Percentiles rank a stretch among this genome's conserved stretches.
These are phyloP conservation scores for Semibalanus balanoides DNA, from an alignment of 1,140 invertebrate genomes.

Conservation along the genomic window DNA sequence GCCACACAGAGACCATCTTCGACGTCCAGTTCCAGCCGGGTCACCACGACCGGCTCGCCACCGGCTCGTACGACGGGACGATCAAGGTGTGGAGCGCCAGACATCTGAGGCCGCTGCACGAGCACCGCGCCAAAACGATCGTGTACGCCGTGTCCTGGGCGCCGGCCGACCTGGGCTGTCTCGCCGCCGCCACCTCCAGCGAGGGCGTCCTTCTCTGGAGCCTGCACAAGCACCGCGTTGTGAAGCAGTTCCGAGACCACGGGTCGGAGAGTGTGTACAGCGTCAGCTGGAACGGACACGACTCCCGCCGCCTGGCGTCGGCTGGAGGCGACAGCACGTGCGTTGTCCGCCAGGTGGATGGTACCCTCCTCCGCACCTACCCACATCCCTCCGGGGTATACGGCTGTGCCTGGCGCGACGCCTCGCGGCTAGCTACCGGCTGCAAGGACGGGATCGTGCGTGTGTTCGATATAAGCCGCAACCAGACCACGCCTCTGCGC, in stretches of 20 bases:
- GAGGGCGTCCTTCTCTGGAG: constrained; percentile 35
- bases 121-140: constrained; percentile 33
- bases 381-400: constrained; percentile 33
- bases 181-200: constrained; percentile 33
- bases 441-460: constrained; percentile 34
- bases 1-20: constrained; percentile 38
- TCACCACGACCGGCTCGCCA: constrained; percentile 32
- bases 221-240: constrained; percentile 27
- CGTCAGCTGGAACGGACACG: constrained; percentile 34
- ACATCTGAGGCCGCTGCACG: constrained; percentile 29
- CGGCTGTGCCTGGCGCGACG: constrained; percentile 35
- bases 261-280: constrained; percentile 27
- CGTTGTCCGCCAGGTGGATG: constrained; percentile 32
- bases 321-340: constrained; percentile 31
- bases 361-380: constrained; percentile 30
- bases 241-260: constrained; percentile 26
- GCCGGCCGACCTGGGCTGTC: constrained; percentile 33
- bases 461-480: constrained; percentile 29
- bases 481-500: constrained; percentile 26
- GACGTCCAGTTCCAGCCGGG: constrained; percentile 36
- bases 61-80: constrained; percentile 38
- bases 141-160: constrained; percentile 37
- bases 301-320: constrained; percentile 32
- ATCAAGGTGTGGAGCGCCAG: constrained; percentile 35
- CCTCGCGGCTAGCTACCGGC: constrained; percentile 35